Evolutionary conservation across 1,140 invertebrate species (phyloP).

Genomic region (Drosophila virilis): DNA sequence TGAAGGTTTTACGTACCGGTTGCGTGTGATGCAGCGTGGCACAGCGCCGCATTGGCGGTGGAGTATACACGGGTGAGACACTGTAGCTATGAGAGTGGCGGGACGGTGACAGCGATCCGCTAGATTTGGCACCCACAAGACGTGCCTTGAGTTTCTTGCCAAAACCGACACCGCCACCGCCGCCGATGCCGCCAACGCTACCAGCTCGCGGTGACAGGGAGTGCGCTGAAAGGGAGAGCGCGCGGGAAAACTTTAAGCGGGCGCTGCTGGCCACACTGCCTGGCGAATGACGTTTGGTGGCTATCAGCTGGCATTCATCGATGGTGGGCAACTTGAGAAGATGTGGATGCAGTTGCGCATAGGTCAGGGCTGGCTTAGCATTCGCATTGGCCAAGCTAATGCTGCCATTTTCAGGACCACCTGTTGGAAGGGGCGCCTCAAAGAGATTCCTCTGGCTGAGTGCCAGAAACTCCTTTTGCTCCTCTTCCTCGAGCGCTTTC

Average conservation of each 20-base stretch:
- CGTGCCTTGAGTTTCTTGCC: slow-evolving; percentile 71
- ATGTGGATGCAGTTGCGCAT: slow-evolving; percentile 76
- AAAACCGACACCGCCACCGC: slow-evolving; percentile 46
- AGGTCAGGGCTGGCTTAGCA: slow-evolving; percentile 51
- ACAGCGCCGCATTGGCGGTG: slow-evolving; percentile 76
- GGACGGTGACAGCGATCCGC: slow-evolving; percentile 64
- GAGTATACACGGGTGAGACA: slow-evolving; percentile 74
- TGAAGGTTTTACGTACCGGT: slow-evolving; percentile 73
- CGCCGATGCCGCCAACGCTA: slow-evolving; percentile 26
- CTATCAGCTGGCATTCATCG: slow-evolving; percentile 73
- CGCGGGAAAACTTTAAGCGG: slow-evolving; percentile 70
- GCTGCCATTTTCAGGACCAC: slow-evolving; percentile 23
- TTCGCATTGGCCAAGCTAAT: slow-evolving; percentile 1
- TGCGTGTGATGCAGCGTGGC: slow-evolving; percentile 74
- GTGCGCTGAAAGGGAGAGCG: slow-evolving; percentile 75
- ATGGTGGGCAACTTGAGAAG: slow-evolving; percentile 75
- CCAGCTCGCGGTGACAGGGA: slow-evolving; percentile 57
- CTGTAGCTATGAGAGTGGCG: slow-evolving; percentile 74
- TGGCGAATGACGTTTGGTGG: slow-evolving; percentile 54
- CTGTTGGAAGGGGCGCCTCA: slow-evolving; percentile 61
- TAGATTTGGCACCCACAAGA: slow-evolving; percentile 64
- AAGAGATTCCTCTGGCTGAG: slow-evolving; percentile 75
- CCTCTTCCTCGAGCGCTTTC: slow-evolving; percentile 81
- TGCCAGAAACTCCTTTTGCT: slow-evolving; percentile 75
- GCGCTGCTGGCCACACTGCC: slow-evolving; percentile 38